These are phyloP conservation scores for Sebastes steindachneri DNA, from an alignment of 2,797 vertebrate species.

Conservation along the genomic window DNA sequence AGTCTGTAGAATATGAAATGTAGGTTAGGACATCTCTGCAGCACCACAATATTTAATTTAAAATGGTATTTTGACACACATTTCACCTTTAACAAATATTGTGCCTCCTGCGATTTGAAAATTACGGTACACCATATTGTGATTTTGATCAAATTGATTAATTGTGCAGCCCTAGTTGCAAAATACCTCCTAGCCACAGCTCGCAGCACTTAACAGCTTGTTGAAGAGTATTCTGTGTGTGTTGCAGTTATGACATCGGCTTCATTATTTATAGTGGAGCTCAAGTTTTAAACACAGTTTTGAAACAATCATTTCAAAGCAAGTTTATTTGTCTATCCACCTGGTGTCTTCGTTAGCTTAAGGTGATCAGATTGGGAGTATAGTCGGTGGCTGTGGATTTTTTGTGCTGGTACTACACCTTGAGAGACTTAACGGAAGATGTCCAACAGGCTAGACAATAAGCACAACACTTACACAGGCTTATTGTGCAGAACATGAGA, in stretches of 20 bases:
- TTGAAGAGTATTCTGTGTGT: not conserved
- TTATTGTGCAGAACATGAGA: not conserved
- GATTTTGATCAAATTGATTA: too few species aligned
- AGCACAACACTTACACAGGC: not conserved
- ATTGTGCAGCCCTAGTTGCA: not conserved
- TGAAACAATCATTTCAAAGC: not conserved
- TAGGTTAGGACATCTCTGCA: too few species aligned
- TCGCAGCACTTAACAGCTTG: not conserved
- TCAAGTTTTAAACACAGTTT: not conserved
- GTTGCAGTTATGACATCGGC: not conserved
- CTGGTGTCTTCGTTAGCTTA: not conserved
- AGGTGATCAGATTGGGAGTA: not conserved
- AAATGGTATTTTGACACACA: too few species aligned
- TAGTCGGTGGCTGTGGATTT: slow-evolving; percentile 8
- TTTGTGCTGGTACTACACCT: not conserved
- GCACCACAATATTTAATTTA: too few species aligned
- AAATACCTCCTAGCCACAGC: not conserved
- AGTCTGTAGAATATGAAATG: too few species aligned
- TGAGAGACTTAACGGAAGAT: slow-evolving; percentile 21
- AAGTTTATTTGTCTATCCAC: not conserved
- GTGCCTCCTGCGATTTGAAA: too few species aligned
- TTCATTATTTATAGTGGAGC: not conserved
- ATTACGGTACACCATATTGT: too few species aligned
- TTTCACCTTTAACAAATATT: too few species aligned
- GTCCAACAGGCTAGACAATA: not conserved